phyloP scores from a whole-genome alignment of 2,113 vertebrate genomes.

The Cynoglossus semilaevis region DNA sequence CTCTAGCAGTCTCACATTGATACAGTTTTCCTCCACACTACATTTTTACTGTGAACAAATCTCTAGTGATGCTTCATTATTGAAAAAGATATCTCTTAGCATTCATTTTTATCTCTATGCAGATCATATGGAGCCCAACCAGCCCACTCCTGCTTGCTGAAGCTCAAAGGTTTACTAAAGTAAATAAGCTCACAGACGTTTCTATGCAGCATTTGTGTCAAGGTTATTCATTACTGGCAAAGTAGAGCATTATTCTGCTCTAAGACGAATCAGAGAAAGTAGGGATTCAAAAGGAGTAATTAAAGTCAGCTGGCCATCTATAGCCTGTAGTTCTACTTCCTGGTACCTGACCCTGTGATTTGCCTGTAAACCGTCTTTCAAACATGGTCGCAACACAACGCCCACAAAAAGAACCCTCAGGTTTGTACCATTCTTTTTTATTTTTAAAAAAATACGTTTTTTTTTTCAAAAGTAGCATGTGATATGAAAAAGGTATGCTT shows the following conservation, averaged over 20 bases:
- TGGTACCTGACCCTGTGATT: conserved; percentile 1
- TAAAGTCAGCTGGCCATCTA: neutral
- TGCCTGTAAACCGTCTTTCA: neutral
- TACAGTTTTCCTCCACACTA: conserved; percentile 40
- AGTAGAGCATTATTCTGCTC: neutral
- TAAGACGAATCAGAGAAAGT: neutral
- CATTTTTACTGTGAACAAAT: conserved; percentile 29
- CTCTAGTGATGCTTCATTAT: conserved; percentile 35
- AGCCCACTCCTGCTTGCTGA: neutral
- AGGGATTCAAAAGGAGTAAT: too few relatives aligned
- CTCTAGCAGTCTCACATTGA: conserved; percentile 39
- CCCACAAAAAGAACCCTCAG: too few relatives aligned
- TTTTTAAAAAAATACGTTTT: too few relatives aligned
- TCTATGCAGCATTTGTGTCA: neutral
- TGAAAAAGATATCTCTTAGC: conserved; percentile 32
- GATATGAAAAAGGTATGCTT: conserved; percentile 50
- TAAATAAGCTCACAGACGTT: conserved; percentile 11
- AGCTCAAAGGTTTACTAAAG: conserved; percentile 1
- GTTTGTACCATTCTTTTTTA: too few relatives aligned
- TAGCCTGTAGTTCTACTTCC: neutral
- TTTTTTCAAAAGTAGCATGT: too few relatives aligned
- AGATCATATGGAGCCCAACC: conserved; percentile 19
- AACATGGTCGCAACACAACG: too few relatives aligned
- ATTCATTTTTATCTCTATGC: conserved; percentile 13
- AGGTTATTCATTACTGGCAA: neutral